A percentile compares a stretch with the other conserved stretches of the same genome.
These are phyloP conservation scores for Trichechus manatus DNA, from an alignment of 2,113 vertebrate genomes.

Conservation along the genomic window DNA sequence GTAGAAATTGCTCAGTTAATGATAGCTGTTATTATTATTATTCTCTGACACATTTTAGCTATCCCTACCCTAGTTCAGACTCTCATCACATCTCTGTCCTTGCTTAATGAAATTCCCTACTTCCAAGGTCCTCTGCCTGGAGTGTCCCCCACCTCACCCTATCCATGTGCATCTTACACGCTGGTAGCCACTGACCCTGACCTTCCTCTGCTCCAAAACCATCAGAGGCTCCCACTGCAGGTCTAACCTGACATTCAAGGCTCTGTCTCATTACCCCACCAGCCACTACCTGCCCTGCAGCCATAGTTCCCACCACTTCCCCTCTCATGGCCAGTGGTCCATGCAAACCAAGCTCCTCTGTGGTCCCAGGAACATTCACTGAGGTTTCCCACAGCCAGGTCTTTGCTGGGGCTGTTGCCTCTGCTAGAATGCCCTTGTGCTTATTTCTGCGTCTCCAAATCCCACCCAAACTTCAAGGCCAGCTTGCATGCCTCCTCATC, in stretches of 20 bases:
- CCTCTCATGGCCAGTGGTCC: not conserved
- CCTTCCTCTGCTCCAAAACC: not conserved
- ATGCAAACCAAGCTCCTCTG: not conserved
- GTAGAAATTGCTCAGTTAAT: not conserved
- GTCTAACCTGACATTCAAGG: not conserved
- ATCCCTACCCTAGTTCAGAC: not conserved
- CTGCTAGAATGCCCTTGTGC: not conserved
- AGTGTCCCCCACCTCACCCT: fast-evolving
- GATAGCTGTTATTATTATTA: too few relatives aligned
- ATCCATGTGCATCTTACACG: fast-evolving
- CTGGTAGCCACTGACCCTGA: too few relatives aligned
- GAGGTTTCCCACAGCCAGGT: not conserved
- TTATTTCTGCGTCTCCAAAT: not conserved
- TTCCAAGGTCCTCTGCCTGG: not conserved
- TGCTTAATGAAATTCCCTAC: not conserved
- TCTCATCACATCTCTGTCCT: not conserved
- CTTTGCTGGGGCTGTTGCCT: not conserved
- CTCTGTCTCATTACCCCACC: not conserved
- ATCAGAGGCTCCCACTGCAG: not conserved
- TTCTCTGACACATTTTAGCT: not conserved
- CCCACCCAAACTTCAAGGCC: not conserved
- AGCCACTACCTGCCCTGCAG: not conserved
- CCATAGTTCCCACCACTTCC: not conserved
- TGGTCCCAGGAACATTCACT: not conserved
- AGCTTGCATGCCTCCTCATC: not conserved